Evolutionary conservation across 2,797 vertebrate genomes (phyloP).

Genomic region (Xenentodon cancila): DNA sequence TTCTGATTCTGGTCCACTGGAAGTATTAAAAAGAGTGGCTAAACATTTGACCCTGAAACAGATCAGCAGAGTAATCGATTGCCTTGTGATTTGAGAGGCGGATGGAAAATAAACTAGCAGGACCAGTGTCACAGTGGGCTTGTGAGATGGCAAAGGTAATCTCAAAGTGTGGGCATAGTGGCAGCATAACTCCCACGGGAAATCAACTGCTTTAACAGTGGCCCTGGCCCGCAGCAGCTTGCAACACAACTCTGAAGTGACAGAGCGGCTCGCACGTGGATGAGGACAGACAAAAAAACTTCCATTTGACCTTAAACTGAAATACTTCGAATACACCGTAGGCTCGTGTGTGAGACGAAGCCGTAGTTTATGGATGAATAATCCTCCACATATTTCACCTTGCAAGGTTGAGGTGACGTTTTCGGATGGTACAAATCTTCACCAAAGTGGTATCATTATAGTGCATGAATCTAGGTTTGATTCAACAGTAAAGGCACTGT

Average conservation of each 20-base stretch:
- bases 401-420: slow-evolving; percentile 23
- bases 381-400: slow-evolving; percentile 3
- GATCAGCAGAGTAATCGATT: slow-evolving; percentile 44
- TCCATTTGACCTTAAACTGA: slow-evolving; percentile 47
- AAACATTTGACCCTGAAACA: slow-evolving; percentile 56
- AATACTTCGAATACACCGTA: slow-evolving; percentile 43
- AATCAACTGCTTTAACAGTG: slow-evolving; percentile 75
- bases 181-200: slow-evolving; percentile 66
- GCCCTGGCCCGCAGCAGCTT: slow-evolving; percentile 61
- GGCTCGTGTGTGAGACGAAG: slow-evolving; percentile 33
- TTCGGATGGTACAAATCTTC: slow-evolving; percentile 19
- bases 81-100: slow-evolving; percentile 53
- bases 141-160: slow-evolving; percentile 69
- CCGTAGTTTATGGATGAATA: slow-evolving; percentile 29
- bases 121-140: slow-evolving; percentile 50
- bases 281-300: slow-evolving; percentile 44
- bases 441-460: slow-evolving; percentile 20
- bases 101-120: slow-evolving; percentile 63
- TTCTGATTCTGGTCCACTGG: slow-evolving; percentile 17
- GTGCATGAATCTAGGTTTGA: slow-evolving; percentile 43
- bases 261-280: slow-evolving; percentile 36
- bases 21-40: slow-evolving; percentile 10
- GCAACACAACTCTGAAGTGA: slow-evolving; percentile 64
- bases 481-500: slow-evolving; percentile 45
- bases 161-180: slow-evolving; percentile 68